A percentile compares a stretch with the other conserved stretches of the same genome.
Evolutionary conservation across 2,888 invertebrate genomes (phyloP).

Genomic region (Ennomos erosarius): DNA sequence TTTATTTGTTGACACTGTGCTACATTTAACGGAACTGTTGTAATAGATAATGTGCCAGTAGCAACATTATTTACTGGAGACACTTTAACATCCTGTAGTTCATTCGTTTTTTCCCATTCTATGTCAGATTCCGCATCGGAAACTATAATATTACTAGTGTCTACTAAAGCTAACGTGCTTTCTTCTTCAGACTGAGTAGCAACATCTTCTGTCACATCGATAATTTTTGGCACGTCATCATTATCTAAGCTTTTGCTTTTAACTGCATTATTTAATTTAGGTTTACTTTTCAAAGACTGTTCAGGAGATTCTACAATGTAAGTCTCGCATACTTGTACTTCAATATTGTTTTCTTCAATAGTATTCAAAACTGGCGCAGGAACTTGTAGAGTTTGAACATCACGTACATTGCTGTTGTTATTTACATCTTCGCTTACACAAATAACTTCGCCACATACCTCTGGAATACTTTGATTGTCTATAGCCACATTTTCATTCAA

Average conservation of each 20-base stretch:
- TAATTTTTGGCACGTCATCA: slow-evolving; percentile 74
- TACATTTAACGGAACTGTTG: slow-evolving; percentile 72
- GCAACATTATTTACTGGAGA: slow-evolving; percentile 56
- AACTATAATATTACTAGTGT: slow-evolving; percentile 82
- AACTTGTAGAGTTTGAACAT: slow-evolving; percentile 27
- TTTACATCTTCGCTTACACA: slow-evolving; percentile 55
- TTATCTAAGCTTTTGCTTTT: slow-evolving; percentile 83
- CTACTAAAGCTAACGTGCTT: slow-evolving; percentile 63
- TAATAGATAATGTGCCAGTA: slow-evolving; percentile 68
- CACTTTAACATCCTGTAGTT: slow-evolving; percentile 56
- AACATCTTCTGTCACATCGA: slow-evolving; percentile 69
- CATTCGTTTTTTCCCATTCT: slow-evolving; percentile 84
- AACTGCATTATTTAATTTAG: slow-evolving; percentile 59
- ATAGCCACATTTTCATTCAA: slow-evolving; percentile 17
- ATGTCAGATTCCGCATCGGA: slow-evolving; percentile 88
- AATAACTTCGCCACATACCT: slow-evolving; percentile 25
- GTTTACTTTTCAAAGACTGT: slow-evolving; percentile 58
- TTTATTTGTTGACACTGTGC: slow-evolving; percentile 71
- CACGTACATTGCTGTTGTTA: slow-evolving; percentile 51
- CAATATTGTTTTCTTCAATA: slow-evolving; percentile 15
- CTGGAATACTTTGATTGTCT: slow-evolving; percentile 11
- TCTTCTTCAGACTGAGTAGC: slow-evolving; percentile 51
- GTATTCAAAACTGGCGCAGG: slow-evolving; percentile 22
- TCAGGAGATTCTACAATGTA: slow-evolving; percentile 80
- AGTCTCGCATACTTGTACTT: slow-evolving; percentile 31